phyloP scores from a whole-genome alignment of 2,113 vertebrate genomes.

The Aplodontia rufa region DNA sequence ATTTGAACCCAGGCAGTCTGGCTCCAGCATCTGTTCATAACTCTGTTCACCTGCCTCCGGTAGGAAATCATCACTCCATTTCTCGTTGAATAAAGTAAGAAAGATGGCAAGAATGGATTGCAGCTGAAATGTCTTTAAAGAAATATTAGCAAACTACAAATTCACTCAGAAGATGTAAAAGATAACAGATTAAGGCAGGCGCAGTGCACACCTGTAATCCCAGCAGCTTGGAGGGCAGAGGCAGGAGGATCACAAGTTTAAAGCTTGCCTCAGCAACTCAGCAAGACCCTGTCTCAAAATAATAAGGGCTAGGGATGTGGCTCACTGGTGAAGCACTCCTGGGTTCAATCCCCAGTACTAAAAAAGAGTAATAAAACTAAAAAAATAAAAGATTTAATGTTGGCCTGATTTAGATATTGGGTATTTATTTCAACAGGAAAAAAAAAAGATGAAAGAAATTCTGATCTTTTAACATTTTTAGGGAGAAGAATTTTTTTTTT shows the following conservation, averaged over 20 bases:
- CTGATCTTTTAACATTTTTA: not conserved
- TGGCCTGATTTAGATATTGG: not conserved
- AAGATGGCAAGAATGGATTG: not conserved
- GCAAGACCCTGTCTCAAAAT: no score
- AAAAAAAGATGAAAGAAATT: no score
- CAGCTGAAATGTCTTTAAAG: not conserved
- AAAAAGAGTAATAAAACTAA: not conserved
- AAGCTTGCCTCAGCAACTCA: no score
- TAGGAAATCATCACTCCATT: not conserved
- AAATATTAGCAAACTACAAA: not conserved
- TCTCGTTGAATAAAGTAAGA: not conserved
- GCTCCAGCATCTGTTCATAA: not conserved
- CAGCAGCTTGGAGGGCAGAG: no score
- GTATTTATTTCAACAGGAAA: not conserved
- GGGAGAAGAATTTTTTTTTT: not conserved
- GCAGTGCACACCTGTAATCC: no score
- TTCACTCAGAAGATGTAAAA: not conserved
- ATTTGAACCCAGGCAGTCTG: not conserved
- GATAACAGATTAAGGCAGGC: not conserved
- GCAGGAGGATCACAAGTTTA: no score
- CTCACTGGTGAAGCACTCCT: no score
- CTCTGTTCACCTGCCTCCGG: no score
- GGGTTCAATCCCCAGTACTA: no score
- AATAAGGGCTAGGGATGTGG: no score
- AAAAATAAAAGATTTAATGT: slow-evolving; percentile 3